Evolutionary conservation across 2,113 vertebrate species (phyloP).

Genomic region (Mus pahari): DNA sequence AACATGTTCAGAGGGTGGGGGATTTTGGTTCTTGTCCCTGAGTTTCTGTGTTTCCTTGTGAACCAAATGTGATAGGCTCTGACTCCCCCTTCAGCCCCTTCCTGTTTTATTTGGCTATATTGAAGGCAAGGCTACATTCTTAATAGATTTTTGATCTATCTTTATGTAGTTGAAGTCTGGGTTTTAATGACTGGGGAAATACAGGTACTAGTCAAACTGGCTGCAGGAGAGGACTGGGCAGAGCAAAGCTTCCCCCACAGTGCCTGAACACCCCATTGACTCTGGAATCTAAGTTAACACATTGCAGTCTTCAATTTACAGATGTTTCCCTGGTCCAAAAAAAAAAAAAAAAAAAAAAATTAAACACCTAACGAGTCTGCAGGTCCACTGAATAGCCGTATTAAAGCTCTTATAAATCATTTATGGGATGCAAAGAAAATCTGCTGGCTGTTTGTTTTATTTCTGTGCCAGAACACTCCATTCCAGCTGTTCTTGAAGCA

Average conservation of each 20-base stretch:
- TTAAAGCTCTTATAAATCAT: conserved; percentile 80
- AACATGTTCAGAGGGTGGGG: neutral
- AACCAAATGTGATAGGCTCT: neutral
- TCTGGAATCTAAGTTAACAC: conserved; percentile 14
- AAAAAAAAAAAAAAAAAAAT: conserved; percentile 50
- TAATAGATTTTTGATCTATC: neutral
- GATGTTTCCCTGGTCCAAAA: conserved; percentile 8
- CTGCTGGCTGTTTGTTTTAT: conserved; percentile 77
- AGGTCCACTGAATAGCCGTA: conserved; percentile 72
- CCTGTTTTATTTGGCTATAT: neutral
- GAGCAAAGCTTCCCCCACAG: neutral
- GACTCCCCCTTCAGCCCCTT: neutral
- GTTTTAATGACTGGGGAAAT: neutral
- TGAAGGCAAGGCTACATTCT: conserved; percentile 3
- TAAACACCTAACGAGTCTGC: conserved; percentile 68
- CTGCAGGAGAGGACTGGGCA: neutral
- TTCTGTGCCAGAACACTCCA: conserved; percentile 66
- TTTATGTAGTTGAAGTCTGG: neutral
- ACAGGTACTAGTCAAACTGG: neutral
- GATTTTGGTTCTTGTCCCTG: neutral
- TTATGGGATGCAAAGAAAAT: conserved; percentile 81
- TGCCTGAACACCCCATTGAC: neutral
- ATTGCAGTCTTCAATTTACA: conserved; percentile 4
- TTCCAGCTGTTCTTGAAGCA: conserved; percentile 70
- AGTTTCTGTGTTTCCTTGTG: neutral